Conservation (phyloP, 2,797 vertebrate genomes). For the Enteromius anoplus region DNA sequence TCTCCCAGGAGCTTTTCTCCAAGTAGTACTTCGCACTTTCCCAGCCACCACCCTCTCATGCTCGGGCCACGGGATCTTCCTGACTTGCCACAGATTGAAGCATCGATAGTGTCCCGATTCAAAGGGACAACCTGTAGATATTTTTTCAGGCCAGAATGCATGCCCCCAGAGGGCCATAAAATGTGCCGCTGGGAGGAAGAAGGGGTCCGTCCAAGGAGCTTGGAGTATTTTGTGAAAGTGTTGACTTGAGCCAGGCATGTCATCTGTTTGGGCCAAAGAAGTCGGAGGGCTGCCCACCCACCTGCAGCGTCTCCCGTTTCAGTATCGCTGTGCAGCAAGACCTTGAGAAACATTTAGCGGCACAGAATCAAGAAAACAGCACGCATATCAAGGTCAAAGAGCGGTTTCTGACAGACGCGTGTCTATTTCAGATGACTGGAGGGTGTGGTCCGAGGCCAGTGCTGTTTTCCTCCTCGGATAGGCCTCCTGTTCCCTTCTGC, state of each 20-base stretch:
- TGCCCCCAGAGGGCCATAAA: constrained; percentile 75
- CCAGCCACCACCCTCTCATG: constrained; percentile 81
- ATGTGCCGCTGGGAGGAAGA: constrained; percentile 66
- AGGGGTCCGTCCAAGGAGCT: constrained; percentile 65
- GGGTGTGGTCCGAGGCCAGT: constrained; percentile 33
- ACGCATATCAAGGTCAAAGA: not conserved
- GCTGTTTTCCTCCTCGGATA: constrained; percentile 79
- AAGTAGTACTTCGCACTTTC: constrained; percentile 75
- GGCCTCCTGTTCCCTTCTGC: constrained; percentile 70
- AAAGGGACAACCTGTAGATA: constrained; percentile 69
- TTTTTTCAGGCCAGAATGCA: constrained; percentile 73
- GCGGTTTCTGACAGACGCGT: constrained; percentile 14
- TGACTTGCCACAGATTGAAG: constrained; percentile 58
- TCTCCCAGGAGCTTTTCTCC: constrained; percentile 67
- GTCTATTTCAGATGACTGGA: constrained; percentile 29
- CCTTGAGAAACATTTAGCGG: constrained; percentile 12
- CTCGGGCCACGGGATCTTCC: constrained; percentile 56
- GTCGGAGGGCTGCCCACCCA: constrained; percentile 15
- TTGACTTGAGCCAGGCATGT: constrained; percentile 45
- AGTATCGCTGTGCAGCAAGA: not conserved
- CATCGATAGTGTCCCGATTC: constrained; percentile 63
- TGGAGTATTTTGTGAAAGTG: constrained; percentile 45
- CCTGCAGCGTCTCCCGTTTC: constrained; percentile 3
- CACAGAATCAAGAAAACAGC: not conserved
- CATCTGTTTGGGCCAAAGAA: constrained; percentile 21